Evolutionary conservation across 2,797 vertebrate genomes (phyloP).

Genomic region (Neomorphus geoffroyi): DNA sequence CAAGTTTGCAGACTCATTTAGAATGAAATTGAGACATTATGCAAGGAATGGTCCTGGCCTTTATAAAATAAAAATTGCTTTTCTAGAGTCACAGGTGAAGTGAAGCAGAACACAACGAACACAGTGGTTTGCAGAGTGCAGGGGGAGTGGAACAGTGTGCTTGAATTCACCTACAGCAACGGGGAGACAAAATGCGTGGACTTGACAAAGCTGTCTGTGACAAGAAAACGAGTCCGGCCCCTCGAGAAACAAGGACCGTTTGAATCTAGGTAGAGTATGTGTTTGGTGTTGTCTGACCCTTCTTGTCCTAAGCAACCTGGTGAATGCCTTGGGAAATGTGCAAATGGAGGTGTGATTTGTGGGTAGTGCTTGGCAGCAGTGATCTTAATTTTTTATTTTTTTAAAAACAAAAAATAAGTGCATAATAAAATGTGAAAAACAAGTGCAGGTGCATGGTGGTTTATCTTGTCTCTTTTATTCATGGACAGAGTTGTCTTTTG

Average conservation of each 20-base stretch:
- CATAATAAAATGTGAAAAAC: background rate
- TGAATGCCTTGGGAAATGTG: background rate
- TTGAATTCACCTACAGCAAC: conserved; percentile 91
- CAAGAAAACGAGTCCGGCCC: conserved; percentile 88
- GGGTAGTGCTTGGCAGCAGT: background rate
- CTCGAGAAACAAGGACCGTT: conserved; percentile 89
- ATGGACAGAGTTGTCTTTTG: background rate
- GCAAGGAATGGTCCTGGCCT: background rate
- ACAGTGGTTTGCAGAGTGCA: conserved; percentile 92
- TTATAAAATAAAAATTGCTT: background rate
- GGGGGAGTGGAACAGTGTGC: conserved; percentile 94
- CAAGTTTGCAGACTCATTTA: background rate
- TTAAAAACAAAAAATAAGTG: background rate
- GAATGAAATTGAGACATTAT: background rate
- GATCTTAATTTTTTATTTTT: background rate
- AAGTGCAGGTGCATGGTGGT: background rate
- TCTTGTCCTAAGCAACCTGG: background rate
- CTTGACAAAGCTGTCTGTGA: conserved; percentile 88
- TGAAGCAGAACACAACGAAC: conserved; percentile 92
- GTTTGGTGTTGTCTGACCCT: background rate
- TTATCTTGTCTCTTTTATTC: background rate
- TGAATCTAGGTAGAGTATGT: conserved; percentile 87
- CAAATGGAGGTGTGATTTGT: background rate
- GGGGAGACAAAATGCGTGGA: conserved; percentile 89
- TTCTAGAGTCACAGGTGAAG: conserved; percentile 91